A percentile compares a stretch with the other conserved stretches of the same genome.
phyloP scores from a whole-genome alignment of 2,888 invertebrate species.

The Melikaiella ostensackeni region DNA sequence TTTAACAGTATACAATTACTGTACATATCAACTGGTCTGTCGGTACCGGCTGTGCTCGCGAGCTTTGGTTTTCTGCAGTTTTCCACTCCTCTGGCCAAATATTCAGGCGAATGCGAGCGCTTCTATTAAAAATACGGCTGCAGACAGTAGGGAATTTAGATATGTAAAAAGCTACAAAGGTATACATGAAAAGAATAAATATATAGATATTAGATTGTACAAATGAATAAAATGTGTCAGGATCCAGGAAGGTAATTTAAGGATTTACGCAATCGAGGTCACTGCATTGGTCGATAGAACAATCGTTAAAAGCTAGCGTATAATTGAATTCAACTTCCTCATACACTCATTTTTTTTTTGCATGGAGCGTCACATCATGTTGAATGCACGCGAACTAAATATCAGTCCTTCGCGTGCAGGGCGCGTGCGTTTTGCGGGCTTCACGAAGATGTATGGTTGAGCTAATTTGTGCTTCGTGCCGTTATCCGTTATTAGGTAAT shows the following conservation, averaged over 20 bases:
- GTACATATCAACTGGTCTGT: too few species aligned
- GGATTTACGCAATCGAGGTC: slow-evolving; percentile 49
- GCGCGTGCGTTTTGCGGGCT: slow-evolving; percentile 65
- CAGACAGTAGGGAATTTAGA: too few species aligned
- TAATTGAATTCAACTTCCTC: slow-evolving; percentile 27
- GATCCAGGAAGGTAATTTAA: not conserved
- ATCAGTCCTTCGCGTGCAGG: slow-evolving; percentile 69
- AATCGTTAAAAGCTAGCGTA: slow-evolving; percentile 41
- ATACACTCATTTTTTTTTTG: slow-evolving; percentile 45
- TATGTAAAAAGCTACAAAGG: too few species aligned
- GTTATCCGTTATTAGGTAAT: slow-evolving; percentile 73
- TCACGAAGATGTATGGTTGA: slow-evolving; percentile 71
- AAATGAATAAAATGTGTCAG: not conserved
- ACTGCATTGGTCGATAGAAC: slow-evolving; percentile 45
- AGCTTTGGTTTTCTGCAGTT: too few species aligned
- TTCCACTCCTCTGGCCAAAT: too few species aligned
- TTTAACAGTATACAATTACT: too few species aligned
- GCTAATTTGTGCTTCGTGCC: slow-evolving; percentile 73
- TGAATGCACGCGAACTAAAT: slow-evolving; percentile 70
- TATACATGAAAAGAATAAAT: too few species aligned
- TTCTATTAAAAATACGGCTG: too few species aligned
- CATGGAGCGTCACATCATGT: slow-evolving; percentile 45
- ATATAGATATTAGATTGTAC: too few species aligned
- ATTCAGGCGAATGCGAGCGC: too few species aligned
- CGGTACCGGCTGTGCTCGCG: too few species aligned